These are phyloP conservation scores for Zelostemma sp. DNA, from an alignment of 1,140 invertebrate genomes.

Conservation along the genomic window DNA sequence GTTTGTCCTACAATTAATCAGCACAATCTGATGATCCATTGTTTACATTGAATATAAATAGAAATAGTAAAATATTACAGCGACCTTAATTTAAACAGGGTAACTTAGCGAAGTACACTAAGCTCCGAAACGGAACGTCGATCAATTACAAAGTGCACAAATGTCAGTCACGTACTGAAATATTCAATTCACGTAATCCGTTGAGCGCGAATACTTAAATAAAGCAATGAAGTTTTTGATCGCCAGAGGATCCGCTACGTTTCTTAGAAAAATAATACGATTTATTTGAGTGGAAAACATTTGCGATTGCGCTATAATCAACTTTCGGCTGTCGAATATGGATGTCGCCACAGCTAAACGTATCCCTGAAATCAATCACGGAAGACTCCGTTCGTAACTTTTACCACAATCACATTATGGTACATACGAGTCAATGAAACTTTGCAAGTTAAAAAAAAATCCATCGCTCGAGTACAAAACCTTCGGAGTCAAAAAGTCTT, in stretches of 20 bases:
- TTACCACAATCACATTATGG: too few relatives aligned
- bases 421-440: too few relatives aligned
- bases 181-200: too few relatives aligned
- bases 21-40: slow-evolving; percentile 46
- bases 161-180: not conserved
- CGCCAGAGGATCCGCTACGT: slow-evolving; percentile 5
- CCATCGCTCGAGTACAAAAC: too few relatives aligned
- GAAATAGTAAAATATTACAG: slow-evolving; percentile 61
- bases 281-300: slow-evolving; percentile 53
- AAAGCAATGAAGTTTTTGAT: too few relatives aligned
- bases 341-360: slow-evolving; percentile 53
- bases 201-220: too few relatives aligned
- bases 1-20: slow-evolving; percentile 59
- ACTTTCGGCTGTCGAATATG: slow-evolving; percentile 59
- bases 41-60: slow-evolving; percentile 62
- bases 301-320: slow-evolving; percentile 36
- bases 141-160: not conserved
- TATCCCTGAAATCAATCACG: slow-evolving; percentile 54
- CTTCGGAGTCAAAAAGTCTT: not conserved
- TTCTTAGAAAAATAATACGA: slow-evolving; percentile 68
- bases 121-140: not conserved
- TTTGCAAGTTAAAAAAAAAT: too few relatives aligned
- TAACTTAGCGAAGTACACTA: not conserved
- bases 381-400: slow-evolving; percentile 25
- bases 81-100: slow-evolving; percentile 35